Base-by-base conservation (phyloP, 2,113 vertebrate species). In the Nanorana parkeri region DNA sequence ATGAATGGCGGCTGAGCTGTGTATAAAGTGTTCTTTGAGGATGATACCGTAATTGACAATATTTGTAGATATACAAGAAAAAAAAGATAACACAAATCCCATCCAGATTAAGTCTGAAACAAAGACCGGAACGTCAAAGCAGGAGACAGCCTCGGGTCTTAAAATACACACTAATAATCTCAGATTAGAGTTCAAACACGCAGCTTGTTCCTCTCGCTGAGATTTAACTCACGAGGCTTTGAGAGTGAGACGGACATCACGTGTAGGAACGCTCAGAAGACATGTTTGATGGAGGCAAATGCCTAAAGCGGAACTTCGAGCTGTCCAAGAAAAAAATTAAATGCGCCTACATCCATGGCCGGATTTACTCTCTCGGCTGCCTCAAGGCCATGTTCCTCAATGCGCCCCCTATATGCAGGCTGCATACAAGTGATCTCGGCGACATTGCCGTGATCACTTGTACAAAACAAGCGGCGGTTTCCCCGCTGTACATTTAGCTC, bases 91-190 rank as follows among this genome's bases (percentile, higher is more conserved):
- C 51, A 55, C 20, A 68, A 52, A 41, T 16, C 17, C 8, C 54
- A 20, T 36, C 77, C 66, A 80, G 77, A 80, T 80, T 69, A 69
- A 8, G 10, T 51, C 5, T 52, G 75, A 41, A 77, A 64, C 36
- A 26, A 52, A 51, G 17, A 15, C 10, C 52, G 15, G 77, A 69
- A 36, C 23, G 23, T 54, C 41, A 71, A 23, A 52, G 41, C 55
- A 68, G 54, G 23, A n/a, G 24, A n/a, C 47, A 28, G 47, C 28
- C 67, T 28, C 55, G 17, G 41, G 29, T 51, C 78, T 28, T 58
- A 60, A 69, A 68, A 72, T 63, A 80, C 11, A 76, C 23, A 72
- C 32, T 69, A n/a, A 52, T 51, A 71, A 63, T 72, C 78, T 51
- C 29, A n/a, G 78, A 80, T 80, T 71, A 80, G 66, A 60, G 28